A percentile compares a stretch with the other conserved stretches of the same genome.
These are phyloP conservation scores for Gobionotothen gibberifrons DNA, from an alignment of 2,797 vertebrate genomes.

Conservation along the genomic window DNA sequence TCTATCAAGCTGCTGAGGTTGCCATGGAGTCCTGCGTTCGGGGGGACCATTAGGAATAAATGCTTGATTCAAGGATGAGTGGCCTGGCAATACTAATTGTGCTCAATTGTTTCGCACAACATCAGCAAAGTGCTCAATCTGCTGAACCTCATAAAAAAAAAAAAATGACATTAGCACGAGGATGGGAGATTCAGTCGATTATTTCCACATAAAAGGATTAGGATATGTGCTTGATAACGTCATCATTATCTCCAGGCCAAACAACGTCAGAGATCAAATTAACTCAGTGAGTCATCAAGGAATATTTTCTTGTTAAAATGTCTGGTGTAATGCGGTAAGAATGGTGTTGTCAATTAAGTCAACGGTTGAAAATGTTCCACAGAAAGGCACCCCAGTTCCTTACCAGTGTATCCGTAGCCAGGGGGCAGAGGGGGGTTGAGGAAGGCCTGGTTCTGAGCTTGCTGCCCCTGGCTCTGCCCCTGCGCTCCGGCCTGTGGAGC, in stretches of 20 bases:
- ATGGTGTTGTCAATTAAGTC: too few relatives aligned
- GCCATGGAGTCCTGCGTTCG: too few relatives aligned
- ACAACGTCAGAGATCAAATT: too few relatives aligned
- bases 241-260: constrained; percentile 57
- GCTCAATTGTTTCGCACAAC: too few relatives aligned
- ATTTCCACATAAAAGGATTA: constrained; percentile 57
- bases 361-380: too few relatives aligned
- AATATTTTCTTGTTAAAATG: too few relatives aligned
- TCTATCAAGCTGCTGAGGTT: too few relatives aligned
- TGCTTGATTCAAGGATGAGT: not conserved
- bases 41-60: not conserved
- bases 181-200: constrained; percentile 53
- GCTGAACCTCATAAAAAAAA: too few relatives aligned
- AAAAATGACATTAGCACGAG: not conserved
- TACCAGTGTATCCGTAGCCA: constrained; percentile 93
- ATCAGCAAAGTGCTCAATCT: too few relatives aligned
- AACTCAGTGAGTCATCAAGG: too few relatives aligned
- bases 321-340: too few relatives aligned
- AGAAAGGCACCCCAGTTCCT: constrained; percentile 3
- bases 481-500: constrained; percentile 77
- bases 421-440: constrained; percentile 94
- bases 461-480: constrained; percentile 85
- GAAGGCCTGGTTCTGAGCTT: constrained; percentile 91
- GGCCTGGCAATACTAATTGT: not conserved
- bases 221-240: constrained; percentile 59